Conservation (phyloP, 2,888 invertebrate genomes). For the Pristionchus exspectatus region DNA sequence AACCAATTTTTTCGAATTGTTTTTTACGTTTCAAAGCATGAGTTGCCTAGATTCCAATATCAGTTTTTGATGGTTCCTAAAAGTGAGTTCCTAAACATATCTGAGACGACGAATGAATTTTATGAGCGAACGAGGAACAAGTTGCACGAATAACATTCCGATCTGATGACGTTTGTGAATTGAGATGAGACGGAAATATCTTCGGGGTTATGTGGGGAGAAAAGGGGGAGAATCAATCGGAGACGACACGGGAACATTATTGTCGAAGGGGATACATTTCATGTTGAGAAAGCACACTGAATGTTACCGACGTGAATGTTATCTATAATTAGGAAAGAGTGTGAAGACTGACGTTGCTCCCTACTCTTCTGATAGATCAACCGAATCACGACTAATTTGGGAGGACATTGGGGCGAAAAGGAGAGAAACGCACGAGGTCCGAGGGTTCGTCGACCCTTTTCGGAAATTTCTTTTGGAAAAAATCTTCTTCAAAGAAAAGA, state of each 20-base stretch:
- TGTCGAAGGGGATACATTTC: background rate
- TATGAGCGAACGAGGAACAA: slow-evolving; percentile 1
- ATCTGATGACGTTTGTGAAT: background rate
- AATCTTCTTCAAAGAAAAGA: background rate
- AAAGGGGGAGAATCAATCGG: background rate
- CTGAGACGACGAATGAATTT: background rate
- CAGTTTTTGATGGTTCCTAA: no score
- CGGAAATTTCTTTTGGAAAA: background rate
- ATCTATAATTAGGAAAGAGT: background rate
- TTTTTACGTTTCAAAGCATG: no score
- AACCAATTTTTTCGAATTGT: no score
- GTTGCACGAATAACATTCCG: background rate
- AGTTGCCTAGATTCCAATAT: no score
- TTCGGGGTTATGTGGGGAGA: background rate
- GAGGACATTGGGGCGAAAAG: slow-evolving; percentile 11
- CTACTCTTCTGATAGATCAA: background rate
- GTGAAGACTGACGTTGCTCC: background rate
- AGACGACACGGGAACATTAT: slow-evolving; percentile 4
- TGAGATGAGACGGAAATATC: background rate
- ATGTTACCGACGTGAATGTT: background rate
- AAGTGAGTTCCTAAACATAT: no score
- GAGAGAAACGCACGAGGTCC: background rate
- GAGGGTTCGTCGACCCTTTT: background rate
- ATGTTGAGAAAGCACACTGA: background rate
- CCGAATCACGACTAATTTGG: background rate